Conservation (phyloP, 2,113 vertebrate species). For the Epinephelus fuscoguttatus region DNA sequence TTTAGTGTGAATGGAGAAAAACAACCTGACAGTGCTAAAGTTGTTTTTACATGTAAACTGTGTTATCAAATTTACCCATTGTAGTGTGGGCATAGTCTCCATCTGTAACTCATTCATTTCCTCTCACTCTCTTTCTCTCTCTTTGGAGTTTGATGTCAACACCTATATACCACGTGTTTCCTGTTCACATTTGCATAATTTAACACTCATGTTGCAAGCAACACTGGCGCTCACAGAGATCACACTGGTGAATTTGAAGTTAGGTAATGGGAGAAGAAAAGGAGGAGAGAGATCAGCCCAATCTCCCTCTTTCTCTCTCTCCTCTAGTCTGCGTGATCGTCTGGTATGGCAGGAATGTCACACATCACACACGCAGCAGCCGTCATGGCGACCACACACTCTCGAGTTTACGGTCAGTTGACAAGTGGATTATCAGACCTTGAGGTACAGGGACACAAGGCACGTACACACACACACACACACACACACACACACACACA, state of each 20-base stretch:
- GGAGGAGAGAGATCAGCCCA: no score
- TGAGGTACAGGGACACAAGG: slow-evolving; percentile 48
- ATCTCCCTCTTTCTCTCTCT: not conserved
- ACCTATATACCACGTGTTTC: not conserved
- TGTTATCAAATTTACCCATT: not conserved
- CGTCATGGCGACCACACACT: slow-evolving; percentile 66
- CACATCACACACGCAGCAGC: slow-evolving; percentile 66
- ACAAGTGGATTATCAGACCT: slow-evolving; percentile 78
- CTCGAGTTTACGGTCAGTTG: slow-evolving; percentile 71
- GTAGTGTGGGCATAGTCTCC: not conserved
- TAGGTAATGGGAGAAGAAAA: no score
- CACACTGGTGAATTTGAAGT: slow-evolving; percentile 4
- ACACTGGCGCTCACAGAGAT: not conserved
- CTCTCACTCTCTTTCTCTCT: not conserved
- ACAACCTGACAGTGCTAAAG: not conserved
- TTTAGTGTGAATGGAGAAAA: not conserved
- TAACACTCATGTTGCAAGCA: not conserved
- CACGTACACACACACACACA: not conserved
- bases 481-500: not conserved
- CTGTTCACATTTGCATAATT: not conserved
- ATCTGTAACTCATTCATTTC: not conserved
- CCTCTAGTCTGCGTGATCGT: slow-evolving; percentile 60
- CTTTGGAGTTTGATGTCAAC: not conserved
- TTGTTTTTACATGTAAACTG: not conserved
- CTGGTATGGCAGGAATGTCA: slow-evolving; percentile 83